phyloP scores from a whole-genome alignment of 2,888 invertebrate genomes.

The Drosophila lacicola region DNA sequence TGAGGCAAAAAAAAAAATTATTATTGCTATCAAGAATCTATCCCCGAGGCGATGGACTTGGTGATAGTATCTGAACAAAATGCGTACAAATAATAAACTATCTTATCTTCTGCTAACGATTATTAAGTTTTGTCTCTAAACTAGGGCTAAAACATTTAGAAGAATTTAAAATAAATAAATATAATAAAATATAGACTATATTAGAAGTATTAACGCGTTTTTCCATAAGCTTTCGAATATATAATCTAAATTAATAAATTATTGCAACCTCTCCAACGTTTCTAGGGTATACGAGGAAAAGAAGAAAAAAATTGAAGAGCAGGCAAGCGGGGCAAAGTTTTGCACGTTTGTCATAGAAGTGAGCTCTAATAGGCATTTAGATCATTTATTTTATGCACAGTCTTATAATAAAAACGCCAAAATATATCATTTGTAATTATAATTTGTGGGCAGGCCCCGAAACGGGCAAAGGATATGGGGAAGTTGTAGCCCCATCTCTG shows the following conservation, averaged over 20 bases:
- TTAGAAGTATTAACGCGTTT: no score
- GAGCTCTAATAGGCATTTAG: constrained; percentile 63
- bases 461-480: background rate
- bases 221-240: background rate
- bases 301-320: constrained; percentile 17
- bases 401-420: constrained; percentile 69
- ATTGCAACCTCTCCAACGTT: background rate
- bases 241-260: background rate
- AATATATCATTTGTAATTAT: constrained; percentile 74
- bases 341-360: constrained; percentile 61
- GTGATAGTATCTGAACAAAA: no score
- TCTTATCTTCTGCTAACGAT: no score
- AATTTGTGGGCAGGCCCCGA: constrained; percentile 55
- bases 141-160: no score
- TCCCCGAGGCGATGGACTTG: no score
- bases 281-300: constrained; percentile 26
- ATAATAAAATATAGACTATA: background rate
- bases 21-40: no score
- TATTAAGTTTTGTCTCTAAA: no score
- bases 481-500: constrained; percentile 9
- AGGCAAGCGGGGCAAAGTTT: constrained; percentile 43
- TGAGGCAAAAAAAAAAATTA: no score
- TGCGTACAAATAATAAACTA: no score
- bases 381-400: constrained; percentile 68
- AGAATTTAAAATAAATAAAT: background rate